Conservation (phyloP, 2,888 invertebrate genomes). For the Lacanobia wlatinum region DNA sequence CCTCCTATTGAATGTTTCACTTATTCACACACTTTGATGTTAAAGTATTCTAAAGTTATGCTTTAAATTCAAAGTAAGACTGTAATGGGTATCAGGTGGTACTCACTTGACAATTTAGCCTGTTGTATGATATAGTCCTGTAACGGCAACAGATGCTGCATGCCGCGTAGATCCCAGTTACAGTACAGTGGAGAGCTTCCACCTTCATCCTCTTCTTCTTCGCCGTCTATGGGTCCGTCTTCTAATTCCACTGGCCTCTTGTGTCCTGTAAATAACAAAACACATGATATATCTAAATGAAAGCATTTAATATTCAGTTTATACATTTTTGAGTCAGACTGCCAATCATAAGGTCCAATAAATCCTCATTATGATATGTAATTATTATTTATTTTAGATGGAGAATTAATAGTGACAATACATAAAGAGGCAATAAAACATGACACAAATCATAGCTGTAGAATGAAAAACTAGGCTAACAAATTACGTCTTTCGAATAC, state of each 20-base stretch:
- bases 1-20: no score
- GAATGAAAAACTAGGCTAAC: no score
- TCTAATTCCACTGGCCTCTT: slow-evolving; percentile 81
- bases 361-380: no score
- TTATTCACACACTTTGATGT: no score
- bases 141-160: slow-evolving; percentile 95
- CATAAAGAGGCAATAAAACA: no score
- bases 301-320: background rate
- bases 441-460: no score
- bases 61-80: no score
- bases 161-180: slow-evolving; percentile 93
- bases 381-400: no score
- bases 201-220: slow-evolving; percentile 91
- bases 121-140: slow-evolving; percentile 97
- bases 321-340: background rate
- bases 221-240: slow-evolving; percentile 77
- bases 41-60: no score
- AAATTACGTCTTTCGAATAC: no score
- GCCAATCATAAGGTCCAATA: no score
- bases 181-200: slow-evolving; percentile 93
- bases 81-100: background rate
- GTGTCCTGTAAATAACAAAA: slow-evolving; percentile 74
- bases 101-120: slow-evolving; percentile 93
- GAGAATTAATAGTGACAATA: no score
- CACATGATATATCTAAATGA: background rate